These are phyloP conservation scores for Amazona vittata DNA, from an alignment of 2,113 vertebrate species.

Conservation along the genomic window DNA sequence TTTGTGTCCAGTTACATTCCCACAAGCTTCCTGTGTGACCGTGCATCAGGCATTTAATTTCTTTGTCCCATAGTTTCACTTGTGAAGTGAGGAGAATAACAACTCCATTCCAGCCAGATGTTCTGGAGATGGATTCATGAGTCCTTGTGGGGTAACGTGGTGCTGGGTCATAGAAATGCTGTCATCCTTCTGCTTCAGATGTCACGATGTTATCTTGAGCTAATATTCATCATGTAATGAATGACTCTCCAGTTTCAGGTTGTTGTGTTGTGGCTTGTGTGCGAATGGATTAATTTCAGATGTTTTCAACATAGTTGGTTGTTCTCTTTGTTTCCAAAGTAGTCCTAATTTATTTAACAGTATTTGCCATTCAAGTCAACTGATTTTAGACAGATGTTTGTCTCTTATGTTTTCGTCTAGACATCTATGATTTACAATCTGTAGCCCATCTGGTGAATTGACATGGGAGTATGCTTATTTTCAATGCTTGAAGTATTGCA, in stretches of 20 bases:
- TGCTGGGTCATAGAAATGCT: background rate
- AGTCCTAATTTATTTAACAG: constrained; percentile 67
- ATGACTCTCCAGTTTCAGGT: constrained; percentile 18
- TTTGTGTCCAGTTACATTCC: constrained; percentile 2
- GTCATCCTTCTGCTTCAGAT: background rate
- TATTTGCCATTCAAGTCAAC: constrained; percentile 64
- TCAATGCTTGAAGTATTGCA: constrained; percentile 58
- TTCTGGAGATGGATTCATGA: constrained; percentile 25
- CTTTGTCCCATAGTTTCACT: background rate
- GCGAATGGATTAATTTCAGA: constrained; percentile 61
- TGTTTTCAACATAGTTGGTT: constrained; percentile 37
- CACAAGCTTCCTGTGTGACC: constrained; percentile 36
- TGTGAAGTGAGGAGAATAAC: background rate
- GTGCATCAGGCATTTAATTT: background rate
- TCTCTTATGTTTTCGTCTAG: constrained; percentile 68
- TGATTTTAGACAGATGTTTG: constrained; percentile 74
- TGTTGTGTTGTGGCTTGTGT: constrained; percentile 32
- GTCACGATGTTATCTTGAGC: background rate
- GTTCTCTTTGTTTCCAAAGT: constrained; percentile 42
- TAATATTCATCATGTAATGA: background rate
- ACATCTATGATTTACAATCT: constrained; percentile 67
- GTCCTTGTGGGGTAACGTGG: background rate
- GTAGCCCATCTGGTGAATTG: constrained; percentile 68
- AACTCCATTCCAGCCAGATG: constrained; percentile 11
- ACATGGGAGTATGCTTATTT: constrained; percentile 63